Percentiles rank a stretch among this genome's conserved stretches.
Evolutionary conservation across 2,797 vertebrate species (phyloP).

Genomic region (Leptatherina wallacei): DNA sequence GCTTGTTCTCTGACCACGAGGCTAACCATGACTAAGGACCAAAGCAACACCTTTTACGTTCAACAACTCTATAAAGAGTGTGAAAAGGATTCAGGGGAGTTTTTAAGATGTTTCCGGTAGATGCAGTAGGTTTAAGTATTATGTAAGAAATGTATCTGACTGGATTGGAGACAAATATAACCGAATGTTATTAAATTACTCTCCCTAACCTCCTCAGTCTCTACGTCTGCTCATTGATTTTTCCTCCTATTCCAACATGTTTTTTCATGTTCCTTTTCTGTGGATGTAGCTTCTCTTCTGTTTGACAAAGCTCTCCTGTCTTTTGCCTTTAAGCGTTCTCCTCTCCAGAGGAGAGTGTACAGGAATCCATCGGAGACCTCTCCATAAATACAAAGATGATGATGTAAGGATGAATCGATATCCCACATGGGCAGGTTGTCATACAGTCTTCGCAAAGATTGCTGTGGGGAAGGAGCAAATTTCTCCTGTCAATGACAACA

Average conservation of each 20-base stretch:
- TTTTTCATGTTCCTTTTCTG: not conserved
- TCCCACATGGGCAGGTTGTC: slow-evolving; percentile 59
- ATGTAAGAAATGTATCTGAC: not conserved
- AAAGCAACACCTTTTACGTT: too few relatives aligned
- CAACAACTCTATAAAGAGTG: too few relatives aligned
- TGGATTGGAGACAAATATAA: not conserved
- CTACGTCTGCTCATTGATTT: not conserved
- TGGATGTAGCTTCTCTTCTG: not conserved
- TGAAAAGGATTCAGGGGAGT: too few relatives aligned
- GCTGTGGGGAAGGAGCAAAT: slow-evolving; percentile 50
- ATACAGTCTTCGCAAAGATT: slow-evolving; percentile 65
- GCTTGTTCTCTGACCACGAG: too few relatives aligned
- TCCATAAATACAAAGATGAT: slow-evolving; percentile 58
- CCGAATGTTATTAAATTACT: not conserved
- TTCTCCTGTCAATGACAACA: slow-evolving; percentile 37
- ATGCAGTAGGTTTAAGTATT: not conserved
- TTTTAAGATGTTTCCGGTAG: not conserved
- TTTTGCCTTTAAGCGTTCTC: slow-evolving; percentile 4
- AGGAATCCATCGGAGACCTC: slow-evolving; percentile 48
- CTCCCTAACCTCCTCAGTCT: not conserved
- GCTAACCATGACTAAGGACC: too few relatives aligned
- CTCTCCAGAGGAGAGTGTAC: slow-evolving; percentile 1
- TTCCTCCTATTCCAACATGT: not conserved
- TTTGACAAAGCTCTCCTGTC: not conserved
- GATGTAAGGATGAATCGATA: slow-evolving; percentile 68